These are phyloP conservation scores for Cathartes aura DNA, from an alignment of 2,113 vertebrate species.

Conservation along the genomic window DNA sequence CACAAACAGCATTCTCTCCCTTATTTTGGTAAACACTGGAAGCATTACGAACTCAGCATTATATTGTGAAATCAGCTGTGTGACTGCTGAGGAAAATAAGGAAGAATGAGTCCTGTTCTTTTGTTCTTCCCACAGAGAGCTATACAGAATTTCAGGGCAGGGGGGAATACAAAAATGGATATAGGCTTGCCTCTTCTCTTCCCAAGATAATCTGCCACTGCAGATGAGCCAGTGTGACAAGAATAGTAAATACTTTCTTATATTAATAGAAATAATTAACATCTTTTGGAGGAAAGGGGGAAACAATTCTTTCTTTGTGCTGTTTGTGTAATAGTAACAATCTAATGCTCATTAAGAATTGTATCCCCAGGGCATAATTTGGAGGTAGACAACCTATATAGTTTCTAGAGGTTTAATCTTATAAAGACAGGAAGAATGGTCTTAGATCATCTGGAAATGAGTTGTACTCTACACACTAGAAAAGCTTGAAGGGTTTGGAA, in stretches of 20 bases:
- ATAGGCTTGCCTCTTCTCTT: not conserved
- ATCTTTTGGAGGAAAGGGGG: not conserved
- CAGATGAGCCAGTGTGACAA: not conserved
- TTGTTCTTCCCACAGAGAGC: not conserved
- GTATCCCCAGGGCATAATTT: not conserved
- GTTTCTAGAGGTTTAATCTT: not conserved
- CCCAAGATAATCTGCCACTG: not conserved
- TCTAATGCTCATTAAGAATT: not conserved
- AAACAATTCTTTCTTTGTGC: not conserved
- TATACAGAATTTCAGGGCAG: not conserved
- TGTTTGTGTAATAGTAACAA: not conserved
- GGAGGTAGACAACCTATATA: not conserved
- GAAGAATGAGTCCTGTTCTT: not conserved
- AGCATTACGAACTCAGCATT: not conserved
- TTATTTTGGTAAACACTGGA: not conserved
- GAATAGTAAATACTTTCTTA: conserved; percentile 1
- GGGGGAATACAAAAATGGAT: not conserved
- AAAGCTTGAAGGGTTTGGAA: not conserved
- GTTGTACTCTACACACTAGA: not conserved
- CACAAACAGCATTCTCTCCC: not conserved
- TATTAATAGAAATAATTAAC: not conserved
- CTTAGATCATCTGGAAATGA: not conserved
- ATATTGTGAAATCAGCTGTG: not conserved
- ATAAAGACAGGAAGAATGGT: not conserved
- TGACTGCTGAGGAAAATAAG: not conserved